Conservation (phyloP, 2,888 invertebrate genomes). For the Meteorus colon region DNA sequence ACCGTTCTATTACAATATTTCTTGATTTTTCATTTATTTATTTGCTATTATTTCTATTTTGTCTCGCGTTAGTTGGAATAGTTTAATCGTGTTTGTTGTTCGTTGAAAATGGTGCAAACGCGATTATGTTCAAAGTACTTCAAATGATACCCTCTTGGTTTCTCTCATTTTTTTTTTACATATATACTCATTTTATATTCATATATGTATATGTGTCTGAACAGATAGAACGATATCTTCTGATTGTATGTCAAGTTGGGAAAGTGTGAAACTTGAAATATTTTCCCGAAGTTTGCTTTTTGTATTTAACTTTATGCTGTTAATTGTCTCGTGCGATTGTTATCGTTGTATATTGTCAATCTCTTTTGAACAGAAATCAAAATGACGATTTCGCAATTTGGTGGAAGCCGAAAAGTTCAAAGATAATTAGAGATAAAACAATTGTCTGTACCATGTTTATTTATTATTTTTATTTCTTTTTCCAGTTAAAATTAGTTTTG, state of each 20-base stretch:
- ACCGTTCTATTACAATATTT: constrained; percentile 39
- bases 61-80: not conserved
- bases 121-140: constrained; percentile 9
- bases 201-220: not conserved
- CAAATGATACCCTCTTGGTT: not conserved
- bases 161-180: constrained; percentile 20
- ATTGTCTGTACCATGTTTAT: not conserved
- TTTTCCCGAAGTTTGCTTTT: not conserved
- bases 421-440: not conserved
- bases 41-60: constrained; percentile 9
- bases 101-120: constrained; percentile 47
- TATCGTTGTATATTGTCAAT: not conserved
- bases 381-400: not conserved
- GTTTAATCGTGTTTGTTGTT: constrained; percentile 45
- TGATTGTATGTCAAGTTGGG: not conserved
- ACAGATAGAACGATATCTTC: not conserved
- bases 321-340: constrained; percentile 11
- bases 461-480: not conserved
- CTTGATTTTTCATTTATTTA: constrained; percentile 34
- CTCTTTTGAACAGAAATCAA: not conserved
- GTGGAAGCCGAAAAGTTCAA: not conserved
- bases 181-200: not conserved
- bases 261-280: not conserved
- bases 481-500: not conserved
- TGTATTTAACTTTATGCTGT: constrained; percentile 17